Evolutionary conservation across 2,113 vertebrate species (phyloP).

Genomic region (Calypte anna): DNA sequence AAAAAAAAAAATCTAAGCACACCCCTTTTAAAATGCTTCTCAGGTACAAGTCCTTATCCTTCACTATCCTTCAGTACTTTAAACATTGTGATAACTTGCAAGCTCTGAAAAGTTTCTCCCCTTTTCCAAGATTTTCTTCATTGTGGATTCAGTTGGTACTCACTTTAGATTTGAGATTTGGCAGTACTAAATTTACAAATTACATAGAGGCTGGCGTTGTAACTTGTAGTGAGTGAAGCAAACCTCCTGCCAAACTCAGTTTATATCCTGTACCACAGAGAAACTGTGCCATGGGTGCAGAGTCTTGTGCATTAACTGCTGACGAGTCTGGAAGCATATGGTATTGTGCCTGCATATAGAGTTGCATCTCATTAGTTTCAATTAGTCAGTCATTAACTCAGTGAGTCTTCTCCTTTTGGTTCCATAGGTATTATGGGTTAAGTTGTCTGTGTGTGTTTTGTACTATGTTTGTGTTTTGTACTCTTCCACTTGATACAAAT

Average conservation of each 20-base stretch:
- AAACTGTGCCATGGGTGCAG: accelerated
- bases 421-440: background rate
- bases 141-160: background rate
- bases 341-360: background rate
- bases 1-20: background rate
- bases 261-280: accelerated
- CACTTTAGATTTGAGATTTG: background rate
- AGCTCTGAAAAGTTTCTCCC: background rate
- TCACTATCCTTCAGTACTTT: background rate
- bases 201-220: background rate
- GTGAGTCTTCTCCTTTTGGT: background rate
- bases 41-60: background rate
- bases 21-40: background rate
- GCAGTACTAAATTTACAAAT: background rate
- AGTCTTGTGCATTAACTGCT: accelerated
- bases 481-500: accelerated
- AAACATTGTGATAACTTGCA: background rate
- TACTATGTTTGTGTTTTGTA: no score
- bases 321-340: background rate
- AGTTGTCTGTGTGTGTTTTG: background rate
- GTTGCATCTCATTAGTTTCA: background rate
- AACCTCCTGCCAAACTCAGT: background rate
- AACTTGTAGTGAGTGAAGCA: background rate
- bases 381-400: background rate
- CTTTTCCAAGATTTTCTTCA: background rate